Base-by-base conservation (phyloP, 2,888 invertebrate species). In the Incurvaria masculella region DNA sequence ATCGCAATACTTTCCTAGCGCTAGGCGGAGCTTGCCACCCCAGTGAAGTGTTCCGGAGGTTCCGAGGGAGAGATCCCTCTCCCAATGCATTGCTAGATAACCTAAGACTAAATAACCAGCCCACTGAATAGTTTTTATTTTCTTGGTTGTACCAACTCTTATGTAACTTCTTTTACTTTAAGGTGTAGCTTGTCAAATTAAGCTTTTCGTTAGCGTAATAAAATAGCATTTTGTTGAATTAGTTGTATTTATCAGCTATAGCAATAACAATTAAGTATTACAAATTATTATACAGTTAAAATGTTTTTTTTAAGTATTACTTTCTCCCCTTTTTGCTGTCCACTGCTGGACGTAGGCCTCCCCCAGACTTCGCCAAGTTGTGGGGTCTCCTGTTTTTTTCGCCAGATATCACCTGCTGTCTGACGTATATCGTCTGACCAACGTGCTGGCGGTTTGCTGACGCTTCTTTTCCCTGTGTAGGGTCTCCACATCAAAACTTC, bases 41-140 rank as follows among this genome's bases (percentile, higher is more conserved):
- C 0, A 85, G 84, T 52, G 91, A 96, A 73, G 85, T 94, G 5
- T 97, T 97, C 71, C 81, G 96, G 49, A 82, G 88, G 61, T 97
- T 97, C 71, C 82, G 94, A 53, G 97, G 97, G 1, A 82, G 97
- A 45, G 96, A 97, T 72, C 96, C 96, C 0, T 90, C 90, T 2
- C 87, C 89, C 0, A 87, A 90, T 61, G 91, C 94, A 0, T 69
- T 95, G 38, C 68, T 95, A 1, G 85, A 81, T 56, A 82, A 81
- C 51, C 72, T 87, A 43, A 83, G 84, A 38, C 64, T 84, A 52
- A 75, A 76, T 50, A 75, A 67, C 49, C 64, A 64, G 51, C 60
- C 62, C 20, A 49, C 62, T 51, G 69, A 72, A 51, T 67, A 73
- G 58, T 69, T 17, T 33, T 21, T 21, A 14, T 21, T 21, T 11